Base-by-base conservation (phyloP, 2,113 vertebrate species). In the Saccopteryx leptura region DNA sequence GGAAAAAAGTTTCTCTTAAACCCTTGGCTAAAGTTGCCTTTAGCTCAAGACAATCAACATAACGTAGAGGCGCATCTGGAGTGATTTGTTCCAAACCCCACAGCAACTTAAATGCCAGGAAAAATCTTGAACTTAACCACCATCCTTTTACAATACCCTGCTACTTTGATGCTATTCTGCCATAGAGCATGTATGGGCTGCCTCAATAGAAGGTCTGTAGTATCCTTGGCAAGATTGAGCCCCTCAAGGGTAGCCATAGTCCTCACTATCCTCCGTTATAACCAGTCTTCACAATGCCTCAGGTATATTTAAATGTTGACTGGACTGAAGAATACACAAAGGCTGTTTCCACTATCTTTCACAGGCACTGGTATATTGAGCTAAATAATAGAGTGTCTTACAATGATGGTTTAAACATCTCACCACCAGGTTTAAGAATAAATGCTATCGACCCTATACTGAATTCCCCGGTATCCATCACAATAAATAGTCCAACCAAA, bases 101-200 rank as follows among this genome's bases (percentile, higher is more conserved):
- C 28, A n/a, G n/a, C 6, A 19, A 14, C 18, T n/a, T 79, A 71
- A 12, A 58, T 61, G 54, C 56, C 24, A 24, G 21, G 28, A 56
- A 61, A n/a, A 3, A 4, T 31, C 33, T 87, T 24, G 33, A 46
- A 23, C 2, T 10, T 18, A 31, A 9, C 4, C 26, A 33, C 3
- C 7, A 69, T 79, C 26, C 52, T 60, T 83, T 18, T 26, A 13
- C 4, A 33, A 1, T 10, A 1, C n/a, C 18, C 7, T 6, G 13
- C 24, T 82, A 65, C 88, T 63, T 33, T 71, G 7, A 6, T 54
- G 69, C 75, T 94, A 18, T 63, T 33, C 17, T 19, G 72, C 86
- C 89, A 69, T 23, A 79, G 93, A 28, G 14, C 90, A 92, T 94
- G 68, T 91, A 52, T 95, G 71, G 90, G 91, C 92, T 94, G 60